phyloP scores from a whole-genome alignment of 1,140 invertebrate species.

The Danaus plexippus region DNA sequence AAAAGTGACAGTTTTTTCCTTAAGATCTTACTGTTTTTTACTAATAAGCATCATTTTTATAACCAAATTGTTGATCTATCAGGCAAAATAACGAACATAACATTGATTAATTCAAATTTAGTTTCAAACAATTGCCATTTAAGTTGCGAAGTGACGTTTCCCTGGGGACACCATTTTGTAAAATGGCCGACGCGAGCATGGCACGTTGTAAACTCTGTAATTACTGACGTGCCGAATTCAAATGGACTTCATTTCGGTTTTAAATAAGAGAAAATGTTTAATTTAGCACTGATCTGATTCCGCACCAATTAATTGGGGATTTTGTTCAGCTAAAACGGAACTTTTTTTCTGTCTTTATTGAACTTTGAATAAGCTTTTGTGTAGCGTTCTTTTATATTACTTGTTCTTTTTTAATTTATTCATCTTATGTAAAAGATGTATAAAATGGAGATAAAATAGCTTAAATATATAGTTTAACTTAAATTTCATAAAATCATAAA shows the following conservation, averaged over 20 bases:
- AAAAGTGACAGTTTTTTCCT: no score
- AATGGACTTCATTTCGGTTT: conserved; percentile 69
- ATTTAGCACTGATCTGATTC: conserved; percentile 59
- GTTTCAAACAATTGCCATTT: conserved; percentile 49
- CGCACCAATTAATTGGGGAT: conserved; percentile 67
- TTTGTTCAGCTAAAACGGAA: conserved; percentile 27
- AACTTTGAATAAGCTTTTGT: conserved; percentile 20
- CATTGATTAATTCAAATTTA: conserved; percentile 53
- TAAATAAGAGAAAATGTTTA: conserved; percentile 72
- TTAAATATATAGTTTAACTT: no score
- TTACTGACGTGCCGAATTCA: conserved; percentile 62
- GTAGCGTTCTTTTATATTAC: conserved; percentile 11
- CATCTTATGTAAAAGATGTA: no score
- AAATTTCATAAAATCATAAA: no score
- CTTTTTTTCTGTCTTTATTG: conserved; percentile 21
- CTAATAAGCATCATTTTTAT: no score
- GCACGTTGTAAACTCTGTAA: conserved; percentile 69
- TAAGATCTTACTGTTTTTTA: no score
- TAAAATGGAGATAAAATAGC: no score
- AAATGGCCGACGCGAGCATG: conserved; percentile 43
- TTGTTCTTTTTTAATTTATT: conserved; percentile 1
- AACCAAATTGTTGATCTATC: no score
- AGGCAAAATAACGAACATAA: background rate
- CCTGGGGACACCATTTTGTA: conserved; percentile 41
- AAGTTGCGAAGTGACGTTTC: conserved; percentile 35